These are phyloP conservation scores for Pangasianodon gigas DNA, from an alignment of 2,113 vertebrate genomes.

Conservation along the genomic window DNA sequence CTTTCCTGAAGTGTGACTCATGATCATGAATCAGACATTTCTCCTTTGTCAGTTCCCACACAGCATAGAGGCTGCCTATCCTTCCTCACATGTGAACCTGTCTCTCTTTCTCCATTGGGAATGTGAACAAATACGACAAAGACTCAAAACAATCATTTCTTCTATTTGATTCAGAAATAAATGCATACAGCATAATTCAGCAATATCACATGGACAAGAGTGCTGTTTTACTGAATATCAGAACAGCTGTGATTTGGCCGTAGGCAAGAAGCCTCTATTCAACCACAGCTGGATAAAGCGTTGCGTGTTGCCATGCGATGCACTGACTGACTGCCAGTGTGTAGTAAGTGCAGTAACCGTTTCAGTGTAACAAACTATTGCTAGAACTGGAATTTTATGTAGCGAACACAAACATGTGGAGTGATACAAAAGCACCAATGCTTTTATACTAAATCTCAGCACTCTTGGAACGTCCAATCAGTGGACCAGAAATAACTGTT, in stretches of 20 bases:
- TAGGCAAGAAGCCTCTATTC: neutral
- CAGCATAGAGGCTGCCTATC: neutral
- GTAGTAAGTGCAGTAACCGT: neutral
- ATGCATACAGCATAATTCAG: neutral
- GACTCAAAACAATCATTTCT: neutral
- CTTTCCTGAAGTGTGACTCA: conserved; percentile 30
- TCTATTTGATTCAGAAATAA: neutral
- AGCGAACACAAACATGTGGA: neutral
- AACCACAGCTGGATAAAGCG: neutral
- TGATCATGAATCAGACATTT: neutral
- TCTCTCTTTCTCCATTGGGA: neutral
- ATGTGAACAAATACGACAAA: neutral
- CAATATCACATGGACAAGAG: neutral
- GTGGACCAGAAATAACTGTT: neutral
- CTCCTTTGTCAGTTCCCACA: neutral
- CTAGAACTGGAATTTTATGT: neutral
- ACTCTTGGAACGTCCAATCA: neutral
- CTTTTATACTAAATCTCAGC: neutral
- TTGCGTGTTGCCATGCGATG: too few species aligned
- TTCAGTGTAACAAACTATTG: neutral
- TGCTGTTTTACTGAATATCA: neutral
- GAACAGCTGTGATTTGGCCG: neutral
- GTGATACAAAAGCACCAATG: neutral
- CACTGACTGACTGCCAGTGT: neutral
- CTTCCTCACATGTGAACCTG: neutral